These are phyloP conservation scores for Melieria omissa DNA, from an alignment of 2,888 invertebrate species.

Conservation along the genomic window DNA sequence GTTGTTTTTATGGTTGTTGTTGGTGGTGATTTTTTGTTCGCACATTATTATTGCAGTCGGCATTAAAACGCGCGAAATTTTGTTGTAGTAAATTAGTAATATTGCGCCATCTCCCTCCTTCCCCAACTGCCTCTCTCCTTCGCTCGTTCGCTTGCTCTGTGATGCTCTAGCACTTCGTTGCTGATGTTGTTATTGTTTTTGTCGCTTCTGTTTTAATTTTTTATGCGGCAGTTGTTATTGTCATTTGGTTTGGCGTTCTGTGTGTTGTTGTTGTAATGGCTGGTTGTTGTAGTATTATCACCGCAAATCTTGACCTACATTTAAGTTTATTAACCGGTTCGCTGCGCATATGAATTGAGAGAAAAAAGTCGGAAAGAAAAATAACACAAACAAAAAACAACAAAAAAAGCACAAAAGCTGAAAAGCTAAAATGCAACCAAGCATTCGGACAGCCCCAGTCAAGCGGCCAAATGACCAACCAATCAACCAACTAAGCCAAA, in stretches of 20 bases:
- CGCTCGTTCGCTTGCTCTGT: neutral
- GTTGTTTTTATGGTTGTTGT: too few species aligned
- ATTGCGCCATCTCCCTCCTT: neutral
- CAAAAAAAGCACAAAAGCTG: neutral
- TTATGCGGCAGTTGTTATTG: slow-evolving; percentile 4
- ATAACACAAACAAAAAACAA: slow-evolving; percentile 6
- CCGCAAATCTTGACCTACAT: slow-evolving; percentile 64
- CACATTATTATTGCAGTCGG: too few species aligned
- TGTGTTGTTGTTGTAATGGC: slow-evolving; percentile 17
- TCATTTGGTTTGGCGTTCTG: slow-evolving; percentile 3
- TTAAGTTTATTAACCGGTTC: slow-evolving; percentile 63
- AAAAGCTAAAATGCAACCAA: neutral
- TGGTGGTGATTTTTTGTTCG: too few species aligned
- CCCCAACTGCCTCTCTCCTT: neutral
- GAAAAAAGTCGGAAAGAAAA: slow-evolving; percentile 28
- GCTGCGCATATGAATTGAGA: slow-evolving; percentile 44
- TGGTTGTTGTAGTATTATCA: slow-evolving; percentile 50
- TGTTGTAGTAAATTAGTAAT: neutral
- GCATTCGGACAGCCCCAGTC: neutral
- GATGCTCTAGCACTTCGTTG: too few species aligned
- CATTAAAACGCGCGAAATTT: neutral
- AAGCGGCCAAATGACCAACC: neutral
- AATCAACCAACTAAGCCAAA: too few species aligned
- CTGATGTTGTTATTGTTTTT: slow-evolving; percentile 10
- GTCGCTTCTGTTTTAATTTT: slow-evolving; percentile 11